Percentiles rank a stretch among this genome's conserved stretches.
These are phyloP conservation scores for Rhogogaster chlorosoma DNA, from an alignment of 2,888 invertebrate genomes.

Conservation along the genomic window DNA sequence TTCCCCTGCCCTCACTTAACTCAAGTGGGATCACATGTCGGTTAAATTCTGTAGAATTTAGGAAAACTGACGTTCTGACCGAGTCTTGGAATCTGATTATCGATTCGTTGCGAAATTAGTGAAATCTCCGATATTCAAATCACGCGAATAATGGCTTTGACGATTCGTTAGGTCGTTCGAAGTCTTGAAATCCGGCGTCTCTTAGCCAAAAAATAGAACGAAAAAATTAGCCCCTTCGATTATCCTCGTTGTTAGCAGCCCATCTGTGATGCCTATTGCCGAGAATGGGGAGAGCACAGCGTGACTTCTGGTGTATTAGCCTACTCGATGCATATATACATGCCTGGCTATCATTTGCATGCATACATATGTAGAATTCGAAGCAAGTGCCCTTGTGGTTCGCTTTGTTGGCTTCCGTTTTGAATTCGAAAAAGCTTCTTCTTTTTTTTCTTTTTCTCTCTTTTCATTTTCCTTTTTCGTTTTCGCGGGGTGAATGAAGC, in stretches of 20 bases:
- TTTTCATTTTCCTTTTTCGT: background rate
- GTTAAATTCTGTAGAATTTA: background rate
- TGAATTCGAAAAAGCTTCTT: background rate
- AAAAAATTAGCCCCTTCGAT: conserved; percentile 15
- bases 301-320: conserved; percentile 71
- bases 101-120: too few relatives aligned
- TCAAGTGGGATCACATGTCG: background rate
- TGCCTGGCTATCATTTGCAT: background rate
- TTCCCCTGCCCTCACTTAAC: background rate
- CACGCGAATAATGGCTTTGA: background rate
- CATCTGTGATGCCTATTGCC: conserved; percentile 39
- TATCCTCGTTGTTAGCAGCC: background rate
- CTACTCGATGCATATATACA: conserved; percentile 59
- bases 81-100: too few relatives aligned
- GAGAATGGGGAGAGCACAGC: conserved; percentile 57
- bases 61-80: too few relatives aligned
- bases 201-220: background rate
- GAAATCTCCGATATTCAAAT: too few relatives aligned
- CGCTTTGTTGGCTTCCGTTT: background rate
- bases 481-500: background rate
- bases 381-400: conserved; percentile 7
- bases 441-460: background rate
- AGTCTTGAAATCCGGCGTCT: background rate
- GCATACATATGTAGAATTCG: background rate
- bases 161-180: background rate